A percentile compares a stretch with the other conserved stretches of the same genome.
Evolutionary conservation across 2,113 vertebrate genomes (phyloP).

Genomic region (Turnix velox): DNA sequence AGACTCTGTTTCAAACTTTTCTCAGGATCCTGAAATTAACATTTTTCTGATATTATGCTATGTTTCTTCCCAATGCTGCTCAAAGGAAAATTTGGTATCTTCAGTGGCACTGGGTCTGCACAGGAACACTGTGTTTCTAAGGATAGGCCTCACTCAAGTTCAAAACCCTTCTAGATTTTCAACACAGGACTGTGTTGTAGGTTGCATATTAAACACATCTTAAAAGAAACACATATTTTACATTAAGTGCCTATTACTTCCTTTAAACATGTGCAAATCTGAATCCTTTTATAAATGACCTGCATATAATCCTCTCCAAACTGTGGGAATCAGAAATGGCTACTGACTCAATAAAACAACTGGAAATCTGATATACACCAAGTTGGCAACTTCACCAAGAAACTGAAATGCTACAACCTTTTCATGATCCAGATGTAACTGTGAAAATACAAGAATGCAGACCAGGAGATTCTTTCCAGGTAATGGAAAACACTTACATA

Average conservation of each 20-base stretch:
- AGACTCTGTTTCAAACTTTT: not conserved
- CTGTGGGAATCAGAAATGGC: not conserved
- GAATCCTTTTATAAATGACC: not conserved
- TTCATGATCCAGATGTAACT: not conserved
- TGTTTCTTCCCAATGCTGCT: not conserved
- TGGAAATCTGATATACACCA: not conserved
- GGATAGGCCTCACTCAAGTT: not conserved
- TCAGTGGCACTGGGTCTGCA: not conserved
- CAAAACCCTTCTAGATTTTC: not conserved
- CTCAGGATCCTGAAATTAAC: not conserved
- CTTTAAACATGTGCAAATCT: not conserved
- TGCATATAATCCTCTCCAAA: not conserved
- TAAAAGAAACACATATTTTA: not conserved
- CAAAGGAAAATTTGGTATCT: not conserved
- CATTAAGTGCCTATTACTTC: not conserved
- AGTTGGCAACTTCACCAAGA: not conserved
- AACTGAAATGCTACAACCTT: not conserved
- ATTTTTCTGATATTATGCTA: not conserved
- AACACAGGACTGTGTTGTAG: not conserved
- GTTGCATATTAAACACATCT: not conserved
- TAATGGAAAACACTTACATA: not conserved
- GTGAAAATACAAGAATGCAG: not conserved
- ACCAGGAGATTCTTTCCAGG: not conserved
- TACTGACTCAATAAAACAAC: not conserved
- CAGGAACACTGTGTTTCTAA: not conserved